Conservation (phyloP, 2,888 invertebrate species). For the Drosophila picticornis region DNA sequence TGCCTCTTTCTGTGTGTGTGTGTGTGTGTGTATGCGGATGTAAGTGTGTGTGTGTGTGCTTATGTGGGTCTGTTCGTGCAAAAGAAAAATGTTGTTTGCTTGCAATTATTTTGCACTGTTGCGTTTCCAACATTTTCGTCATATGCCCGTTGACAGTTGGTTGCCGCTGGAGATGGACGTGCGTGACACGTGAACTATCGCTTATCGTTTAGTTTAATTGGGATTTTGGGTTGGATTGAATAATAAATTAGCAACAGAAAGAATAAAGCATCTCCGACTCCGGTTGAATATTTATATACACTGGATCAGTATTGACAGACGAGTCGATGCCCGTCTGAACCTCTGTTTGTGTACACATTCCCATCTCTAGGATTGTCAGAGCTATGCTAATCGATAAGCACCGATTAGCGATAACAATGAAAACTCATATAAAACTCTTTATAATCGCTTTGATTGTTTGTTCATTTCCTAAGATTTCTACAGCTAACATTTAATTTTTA, state of each 20-base stretch:
- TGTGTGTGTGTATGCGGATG: slow-evolving; percentile 1
- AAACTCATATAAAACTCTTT: not conserved
- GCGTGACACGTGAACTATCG: slow-evolving; percentile 6
- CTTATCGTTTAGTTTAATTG: not conserved
- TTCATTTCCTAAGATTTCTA: not conserved
- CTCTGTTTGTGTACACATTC: not conserved
- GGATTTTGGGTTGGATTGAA: not conserved
- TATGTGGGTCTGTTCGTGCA: slow-evolving; percentile 37
- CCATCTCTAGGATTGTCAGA: not conserved
- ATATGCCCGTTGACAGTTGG: slow-evolving; percentile 47
- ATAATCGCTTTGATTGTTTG: not conserved
- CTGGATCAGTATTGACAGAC: not conserved
- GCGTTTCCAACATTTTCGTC: slow-evolving; percentile 66
- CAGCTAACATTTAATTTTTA: not conserved
- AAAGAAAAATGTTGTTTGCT: slow-evolving; percentile 68
- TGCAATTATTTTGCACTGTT: slow-evolving; percentile 71
- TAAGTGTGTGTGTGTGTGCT: slow-evolving; percentile 8
- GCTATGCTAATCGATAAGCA: not conserved
- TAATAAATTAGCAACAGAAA: not conserved
- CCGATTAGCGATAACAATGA: not conserved
- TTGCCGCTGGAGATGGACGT: slow-evolving; percentile 30
- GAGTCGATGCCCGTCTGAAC: not conserved
- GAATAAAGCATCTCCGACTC: not conserved
- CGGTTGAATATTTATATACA: not conserved
- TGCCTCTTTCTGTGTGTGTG: slow-evolving; percentile 4